Percentiles rank a stretch among this genome's conserved stretches.
Conservation (phyloP, 53 echinoderm and acorn worm genomes). For the Stichopus horrens region DNA sequence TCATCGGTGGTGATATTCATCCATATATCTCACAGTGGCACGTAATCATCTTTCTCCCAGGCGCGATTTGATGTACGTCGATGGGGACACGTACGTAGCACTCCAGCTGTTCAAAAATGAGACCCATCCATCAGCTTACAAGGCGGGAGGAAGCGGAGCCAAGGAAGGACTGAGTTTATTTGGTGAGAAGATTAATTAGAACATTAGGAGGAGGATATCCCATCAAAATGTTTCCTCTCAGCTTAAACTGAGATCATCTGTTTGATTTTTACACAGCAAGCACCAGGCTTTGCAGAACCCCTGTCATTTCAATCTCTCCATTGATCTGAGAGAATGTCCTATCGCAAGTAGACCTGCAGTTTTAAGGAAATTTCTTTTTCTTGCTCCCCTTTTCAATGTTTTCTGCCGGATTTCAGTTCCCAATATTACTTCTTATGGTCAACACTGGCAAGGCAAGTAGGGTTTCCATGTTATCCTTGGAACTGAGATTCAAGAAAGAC, state of each 20-base stretch:
- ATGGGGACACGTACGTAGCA: conserved; percentile 80
- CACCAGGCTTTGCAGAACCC: no score
- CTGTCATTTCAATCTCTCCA: no score
- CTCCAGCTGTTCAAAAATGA: conserved; percentile 98
- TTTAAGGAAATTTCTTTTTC: no score
- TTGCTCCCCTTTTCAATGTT: no score
- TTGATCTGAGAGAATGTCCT: not conserved
- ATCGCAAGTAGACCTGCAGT: not conserved
- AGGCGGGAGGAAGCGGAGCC: conserved; percentile 86
- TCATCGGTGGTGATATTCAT: not conserved
- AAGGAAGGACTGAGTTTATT: conserved; percentile 96
- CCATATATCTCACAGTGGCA: not conserved
- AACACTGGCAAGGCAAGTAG: no score
- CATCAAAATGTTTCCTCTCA: not conserved
- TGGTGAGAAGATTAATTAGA: conserved; percentile 66
- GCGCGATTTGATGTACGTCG: conserved; percentile 67
- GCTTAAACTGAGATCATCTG: no score
- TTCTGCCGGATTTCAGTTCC: no score
- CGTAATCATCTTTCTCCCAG: conserved; percentile 43
- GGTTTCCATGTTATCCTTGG: no score
- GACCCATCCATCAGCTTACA: conserved; percentile 86
- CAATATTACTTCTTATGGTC: no score
- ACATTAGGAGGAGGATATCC: not conserved
- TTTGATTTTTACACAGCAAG: no score
- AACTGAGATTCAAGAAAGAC: no score